Base-by-base conservation (phyloP, 2,888 invertebrate genomes). In the Anthoptus insignis region DNA sequence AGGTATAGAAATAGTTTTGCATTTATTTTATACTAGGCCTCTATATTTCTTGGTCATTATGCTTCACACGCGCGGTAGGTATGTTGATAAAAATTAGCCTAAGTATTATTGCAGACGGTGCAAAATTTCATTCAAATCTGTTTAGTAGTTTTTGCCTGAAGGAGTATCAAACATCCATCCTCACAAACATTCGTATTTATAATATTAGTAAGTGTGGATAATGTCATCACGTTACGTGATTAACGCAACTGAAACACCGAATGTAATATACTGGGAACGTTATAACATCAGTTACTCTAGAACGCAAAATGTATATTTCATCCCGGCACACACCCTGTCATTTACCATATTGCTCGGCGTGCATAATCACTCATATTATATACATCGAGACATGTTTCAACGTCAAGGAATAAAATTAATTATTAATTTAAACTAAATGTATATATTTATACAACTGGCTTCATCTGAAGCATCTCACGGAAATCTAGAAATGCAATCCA, bases 301-400 rank as follows among this genome's bases (percentile, higher is more conserved):
- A 61, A 34, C 32, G 21, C 32, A 24, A n/a, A n/a, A 49, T 56
- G 19, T 49, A 63, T 61, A 54, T 61, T 54, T 63, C 61, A 54
- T 56, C 27, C 47, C 47, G 56, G 37, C 56, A 63, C 63, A 63
- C 56, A 56, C 27, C n/a, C 61, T 29, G 63, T 63, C 63, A 63
- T 63, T 63, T 63, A 49, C 56, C 63, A 56, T 63, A 63, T 63
- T 63, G 63, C 63, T 54, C 37, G 49, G 16, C 37, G 47, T 56
- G 63, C 49, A 56, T 56, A 63, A 63, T 63, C 61, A 63, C 54
- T 63, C 47, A 63, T 63, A 63, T 56, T 63, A 56, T 63, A 63
- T 56, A 63, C 49, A 63, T 56, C 63, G 21, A 37, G 63, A 63
- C 49, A 27, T 56, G 47, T 49, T 61, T 49, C 37, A 56, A 56